Evolutionary conservation across 2,888 invertebrate genomes (phyloP), one percentile per base, ranked within the genome.

Genomic region (Cheilosia pagana): DNA sequence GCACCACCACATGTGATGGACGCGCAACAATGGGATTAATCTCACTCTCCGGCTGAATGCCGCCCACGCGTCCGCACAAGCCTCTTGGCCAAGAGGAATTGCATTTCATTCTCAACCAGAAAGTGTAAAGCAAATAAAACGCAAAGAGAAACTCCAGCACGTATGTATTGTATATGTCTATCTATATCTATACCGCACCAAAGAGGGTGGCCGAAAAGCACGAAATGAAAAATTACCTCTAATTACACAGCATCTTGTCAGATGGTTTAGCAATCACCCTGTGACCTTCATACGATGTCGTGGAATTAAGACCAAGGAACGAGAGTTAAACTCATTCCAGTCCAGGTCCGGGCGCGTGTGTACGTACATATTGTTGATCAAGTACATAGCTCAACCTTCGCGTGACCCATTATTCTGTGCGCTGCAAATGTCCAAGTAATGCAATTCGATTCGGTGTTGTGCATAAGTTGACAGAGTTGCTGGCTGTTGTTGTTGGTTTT

Each of bases 231-330:
- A 75, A 75, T 65, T 48, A 57, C 75, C 65, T 63, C 57, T 57
- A 75, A 75, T 75, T 75, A 48, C 65, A 65, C 57, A 53, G 67
- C 76, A 53, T 60, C 67, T 31, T 35, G 59, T 76, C 65, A 59
- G 52, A 68, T 53, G 31, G 60, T 53, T 53, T 68, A 35, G 67
- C 52, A 60, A 59, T 68, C 67, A 75, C 59, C 76, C 59, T 67
- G 28, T 60, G 67, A 67, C 67, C 67, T 67, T 43, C 41, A 50
- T 39, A 60, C 12, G 12, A n/a, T 16, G 35, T 41, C 21, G 25
- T 8, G 28, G 12, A 19, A 52, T 25, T 6, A 39, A 31, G 16
- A 43, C 16, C 53, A 53, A 74, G 39, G 28, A 31, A 74, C 28
- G 31, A 23, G n/a, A 25, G 7, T n/a, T 19, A 25, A 50, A 39